Conservation (phyloP, 2,888 invertebrate genomes). For the Drosophila aldrichi region DNA sequence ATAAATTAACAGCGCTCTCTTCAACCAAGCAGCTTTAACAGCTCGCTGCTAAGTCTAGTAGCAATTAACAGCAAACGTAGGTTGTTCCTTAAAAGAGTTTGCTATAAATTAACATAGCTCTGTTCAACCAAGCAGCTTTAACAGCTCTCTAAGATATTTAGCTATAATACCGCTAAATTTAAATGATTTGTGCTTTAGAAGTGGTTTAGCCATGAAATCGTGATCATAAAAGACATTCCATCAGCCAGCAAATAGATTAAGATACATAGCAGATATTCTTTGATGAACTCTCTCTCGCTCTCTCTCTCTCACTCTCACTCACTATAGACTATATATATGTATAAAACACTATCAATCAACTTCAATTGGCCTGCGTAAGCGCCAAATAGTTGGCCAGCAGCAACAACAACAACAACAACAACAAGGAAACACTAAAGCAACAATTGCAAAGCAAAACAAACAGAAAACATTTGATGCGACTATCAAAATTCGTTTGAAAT, state of each 20-base stretch:
- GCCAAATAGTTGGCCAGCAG: conserved; percentile 65
- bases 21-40: not conserved
- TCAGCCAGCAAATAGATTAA: conserved; percentile 15
- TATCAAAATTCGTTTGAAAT: conserved; percentile 53
- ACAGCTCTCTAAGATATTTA: not conserved
- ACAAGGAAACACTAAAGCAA: conserved; percentile 24
- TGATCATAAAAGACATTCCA: conserved; percentile 14
- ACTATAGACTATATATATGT: not conserved
- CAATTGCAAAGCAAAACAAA: conserved; percentile 47
- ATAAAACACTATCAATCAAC: conserved; percentile 65
- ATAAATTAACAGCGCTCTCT: conserved; percentile 9
- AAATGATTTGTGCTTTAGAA: conserved; percentile 5
- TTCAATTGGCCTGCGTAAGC: conserved; percentile 76
- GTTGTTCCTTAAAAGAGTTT: not conserved
- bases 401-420: conserved; percentile 20
- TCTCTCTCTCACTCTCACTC: too few species aligned
- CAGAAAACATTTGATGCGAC: conserved; percentile 51
- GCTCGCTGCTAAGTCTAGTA: not conserved
- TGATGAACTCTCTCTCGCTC: not conserved
- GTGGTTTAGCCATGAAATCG: conserved; percentile 7
- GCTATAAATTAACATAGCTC: conserved; percentile 5
- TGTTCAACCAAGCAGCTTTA: not conserved
- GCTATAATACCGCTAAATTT: conserved; percentile 4
- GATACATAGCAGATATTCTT: conserved; percentile 15
- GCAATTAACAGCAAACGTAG: too few species aligned